Base-by-base conservation (phyloP, 2,113 vertebrate genomes). In the Nematolebias whitei region DNA sequence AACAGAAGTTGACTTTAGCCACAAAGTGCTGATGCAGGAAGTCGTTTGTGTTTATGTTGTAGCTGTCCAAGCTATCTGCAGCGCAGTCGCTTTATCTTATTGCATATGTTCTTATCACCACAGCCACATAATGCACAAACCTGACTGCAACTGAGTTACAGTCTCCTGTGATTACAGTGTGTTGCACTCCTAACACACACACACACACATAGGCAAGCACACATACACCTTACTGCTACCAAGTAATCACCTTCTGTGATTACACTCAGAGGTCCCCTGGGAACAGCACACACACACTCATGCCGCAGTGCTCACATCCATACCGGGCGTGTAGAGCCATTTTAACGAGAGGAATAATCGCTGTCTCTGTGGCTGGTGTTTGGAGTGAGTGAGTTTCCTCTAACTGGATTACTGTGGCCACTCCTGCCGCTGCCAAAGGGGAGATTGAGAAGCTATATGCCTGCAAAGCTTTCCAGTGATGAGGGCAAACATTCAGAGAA, bases 191-290 rank as follows among this genome's bases (percentile, higher is more conserved):
- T 14, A 50, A 53, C 54, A 63, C 63, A 2, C 5, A 13, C 54
- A 50, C 40, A 63, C 44, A 60, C 68, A 64, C 63, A 67, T 55
- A 54, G 54, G 60, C 66, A 2, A 2, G 15, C 62, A 50, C 32
- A 63, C 44, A 59, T 60, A 64, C 63, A 67, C 67, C 81, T 74
- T 63, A 50, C 66, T 73, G 71, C 74, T 59, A 80, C 61, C 71
- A 78, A 76, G 80, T 80, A 85, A 87, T 88, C 64, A 52, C 71
- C 76, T 82, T 69, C 68, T 63, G 76, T 87, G 85, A 89, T 88
- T 89, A 84, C 78, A 73, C 67, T 71, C 80, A 59, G 62, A 71
- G 64, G 62, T 82, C 78, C 71, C 65, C 35, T 15, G 38, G 68
- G 78, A 84, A 48, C 57, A 19, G 26, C 63, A 59, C 51, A 44